A percentile compares a stretch with the other conserved stretches of the same genome.
Evolutionary conservation across 2,888 invertebrate genomes (phyloP).

Genomic region (Acanthosepion esculentum): DNA sequence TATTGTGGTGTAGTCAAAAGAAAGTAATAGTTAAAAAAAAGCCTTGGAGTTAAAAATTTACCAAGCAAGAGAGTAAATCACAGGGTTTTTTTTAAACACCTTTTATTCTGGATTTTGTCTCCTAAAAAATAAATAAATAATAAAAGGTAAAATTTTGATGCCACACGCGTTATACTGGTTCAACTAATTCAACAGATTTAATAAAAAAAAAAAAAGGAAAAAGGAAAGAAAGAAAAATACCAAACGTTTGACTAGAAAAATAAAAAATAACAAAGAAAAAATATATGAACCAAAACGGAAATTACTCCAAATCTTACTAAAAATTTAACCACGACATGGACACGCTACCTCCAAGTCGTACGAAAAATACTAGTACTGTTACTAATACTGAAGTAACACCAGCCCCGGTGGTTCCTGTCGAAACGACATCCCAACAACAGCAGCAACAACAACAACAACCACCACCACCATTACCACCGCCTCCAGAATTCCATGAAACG

Average conservation of each 20-base stretch:
- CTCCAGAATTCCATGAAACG: background rate
- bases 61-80: too few relatives aligned
- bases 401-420: background rate
- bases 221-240: background rate
- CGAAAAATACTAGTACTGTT: background rate
- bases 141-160: too few relatives aligned
- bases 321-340: background rate
- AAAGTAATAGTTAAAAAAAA: too few relatives aligned
- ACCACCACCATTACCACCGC: background rate
- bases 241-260: background rate
- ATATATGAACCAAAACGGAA: background rate
- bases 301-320: too few relatives aligned
- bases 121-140: too few relatives aligned
- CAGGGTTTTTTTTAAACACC: too few relatives aligned
- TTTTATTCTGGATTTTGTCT: too few relatives aligned
- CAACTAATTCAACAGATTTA: too few relatives aligned
- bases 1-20: too few relatives aligned
- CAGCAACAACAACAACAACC: background rate
- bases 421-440: background rate
- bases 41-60: too few relatives aligned
- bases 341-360: too few relatives aligned
- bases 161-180: too few relatives aligned
- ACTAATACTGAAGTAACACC: background rate
- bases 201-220: background rate
- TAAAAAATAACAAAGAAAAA: background rate